Percentiles rank a stretch among this genome's conserved stretches.
Conservation (phyloP, 92 coral and sea anemone species). For the Parazoanthus atlanticus region DNA sequence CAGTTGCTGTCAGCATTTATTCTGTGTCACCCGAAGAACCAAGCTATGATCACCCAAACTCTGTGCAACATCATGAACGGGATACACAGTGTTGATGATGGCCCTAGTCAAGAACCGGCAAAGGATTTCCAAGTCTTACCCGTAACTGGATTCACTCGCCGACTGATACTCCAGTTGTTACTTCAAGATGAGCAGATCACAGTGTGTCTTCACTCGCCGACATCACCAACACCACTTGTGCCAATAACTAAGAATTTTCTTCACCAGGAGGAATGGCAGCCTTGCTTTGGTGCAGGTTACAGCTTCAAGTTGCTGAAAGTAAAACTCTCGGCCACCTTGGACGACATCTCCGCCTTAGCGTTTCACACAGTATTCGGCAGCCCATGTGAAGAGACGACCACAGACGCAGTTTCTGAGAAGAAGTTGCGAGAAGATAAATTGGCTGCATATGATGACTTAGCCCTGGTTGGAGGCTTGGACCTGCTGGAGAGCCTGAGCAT, state of each 20-base stretch:
- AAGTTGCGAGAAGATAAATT: slow-evolving; percentile 65
- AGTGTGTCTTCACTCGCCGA: slow-evolving; percentile 68
- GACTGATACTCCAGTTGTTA: slow-evolving; percentile 80
- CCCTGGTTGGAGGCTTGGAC: slow-evolving; percentile 73
- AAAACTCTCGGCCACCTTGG: slow-evolving; percentile 68
- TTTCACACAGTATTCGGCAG: slow-evolving; percentile 46
- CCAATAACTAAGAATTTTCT: slow-evolving; percentile 62
- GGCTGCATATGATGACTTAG: slow-evolving; percentile 66
- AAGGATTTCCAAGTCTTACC: slow-evolving; percentile 51
- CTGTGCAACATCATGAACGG: slow-evolving; percentile 80
- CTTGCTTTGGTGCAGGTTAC: slow-evolving; percentile 95
- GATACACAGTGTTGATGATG: slow-evolving; percentile 33
- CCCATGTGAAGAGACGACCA: slow-evolving; percentile 50
- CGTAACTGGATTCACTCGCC: slow-evolving; percentile 87
- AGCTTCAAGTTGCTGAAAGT: slow-evolving; percentile 69
- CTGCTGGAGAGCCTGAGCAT: slow-evolving; percentile 65
- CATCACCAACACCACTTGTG: slow-evolving; percentile 56
- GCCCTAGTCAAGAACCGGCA: slow-evolving; percentile 13
- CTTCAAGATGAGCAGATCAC: slow-evolving; percentile 79
- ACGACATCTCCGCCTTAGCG: slow-evolving; percentile 63
- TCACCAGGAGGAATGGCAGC: slow-evolving; percentile 92
- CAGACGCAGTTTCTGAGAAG: slow-evolving; percentile 58
- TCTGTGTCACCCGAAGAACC: slow-evolving; percentile 83
- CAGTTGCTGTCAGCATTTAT: slow-evolving; percentile 76
- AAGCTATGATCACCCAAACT: slow-evolving; percentile 74